These are phyloP conservation scores for Zygogramma bicolorata DNA, from an alignment of 2,888 invertebrate genomes.

Conservation along the genomic window DNA sequence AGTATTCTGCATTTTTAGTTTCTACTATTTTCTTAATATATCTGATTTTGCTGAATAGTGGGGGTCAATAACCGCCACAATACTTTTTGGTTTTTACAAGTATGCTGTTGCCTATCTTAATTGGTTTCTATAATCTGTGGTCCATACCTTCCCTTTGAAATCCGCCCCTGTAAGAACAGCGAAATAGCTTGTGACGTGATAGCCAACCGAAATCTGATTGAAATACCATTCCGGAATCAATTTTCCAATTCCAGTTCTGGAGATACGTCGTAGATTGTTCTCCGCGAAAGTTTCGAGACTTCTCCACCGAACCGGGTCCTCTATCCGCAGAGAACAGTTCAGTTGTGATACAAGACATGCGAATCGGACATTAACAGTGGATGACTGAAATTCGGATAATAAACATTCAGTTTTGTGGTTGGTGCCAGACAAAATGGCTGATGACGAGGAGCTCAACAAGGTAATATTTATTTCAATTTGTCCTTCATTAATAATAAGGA, in stretches of 20 bases:
- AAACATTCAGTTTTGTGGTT: constrained; percentile 27
- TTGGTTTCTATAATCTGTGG: too few relatives aligned
- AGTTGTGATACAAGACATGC: constrained; percentile 13
- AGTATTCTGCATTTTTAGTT: too few relatives aligned
- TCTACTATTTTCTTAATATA: too few relatives aligned
- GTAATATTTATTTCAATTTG: constrained; percentile 38
- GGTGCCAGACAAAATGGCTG: constrained; percentile 53
- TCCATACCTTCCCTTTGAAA: too few relatives aligned
- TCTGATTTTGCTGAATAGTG: too few relatives aligned
- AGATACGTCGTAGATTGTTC: background rate
- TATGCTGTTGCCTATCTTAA: too few relatives aligned
- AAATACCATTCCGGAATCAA: constrained; percentile 27
- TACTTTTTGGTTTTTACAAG: too few relatives aligned
- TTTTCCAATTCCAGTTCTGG: constrained; percentile 10
- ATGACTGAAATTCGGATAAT: constrained; percentile 13
- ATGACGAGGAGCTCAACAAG: constrained; percentile 61
- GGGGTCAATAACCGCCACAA: too few relatives aligned
- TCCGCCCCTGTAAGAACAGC: background rate
- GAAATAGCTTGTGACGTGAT: background rate
- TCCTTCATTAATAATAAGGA: background rate
- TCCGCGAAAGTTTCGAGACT: background rate
- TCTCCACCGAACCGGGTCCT: too few relatives aligned
- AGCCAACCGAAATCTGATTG: constrained; percentile 15
- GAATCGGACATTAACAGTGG: constrained; percentile 18
- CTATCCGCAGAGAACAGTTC: background rate